A percentile compares a stretch with the other conserved stretches of the same genome.
phyloP scores from a whole-genome alignment of 2,797 vertebrate genomes.

The Bradypodion pumilum region DNA sequence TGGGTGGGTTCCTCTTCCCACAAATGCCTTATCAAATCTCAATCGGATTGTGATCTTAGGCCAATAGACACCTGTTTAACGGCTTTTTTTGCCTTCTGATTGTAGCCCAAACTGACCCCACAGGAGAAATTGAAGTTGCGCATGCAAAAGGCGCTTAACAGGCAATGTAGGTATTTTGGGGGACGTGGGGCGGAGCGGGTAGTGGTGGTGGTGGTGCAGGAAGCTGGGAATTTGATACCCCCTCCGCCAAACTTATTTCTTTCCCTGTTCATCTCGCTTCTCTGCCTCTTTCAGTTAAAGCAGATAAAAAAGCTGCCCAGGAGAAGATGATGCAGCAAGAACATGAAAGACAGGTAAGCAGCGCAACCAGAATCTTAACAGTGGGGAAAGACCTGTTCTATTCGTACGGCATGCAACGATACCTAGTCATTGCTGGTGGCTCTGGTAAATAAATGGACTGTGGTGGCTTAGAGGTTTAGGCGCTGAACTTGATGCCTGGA shows the following conservation, averaged over 20 bases:
- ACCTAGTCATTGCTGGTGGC: no score
- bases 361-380: fast-evolving
- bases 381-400: no score
- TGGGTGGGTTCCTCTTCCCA: neutral
- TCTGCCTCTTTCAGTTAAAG: slow-evolving; percentile 83
- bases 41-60: neutral
- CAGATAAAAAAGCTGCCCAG: slow-evolving; percentile 92
- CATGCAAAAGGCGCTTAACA: slow-evolving; percentile 96
- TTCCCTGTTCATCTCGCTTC: neutral
- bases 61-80: neutral
- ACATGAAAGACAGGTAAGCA: slow-evolving; percentile 86
- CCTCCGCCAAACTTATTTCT: fast-evolving
- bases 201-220: fast-evolving
- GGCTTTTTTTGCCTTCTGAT: slow-evolving; percentile 57
- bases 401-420: no score
- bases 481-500: no score
- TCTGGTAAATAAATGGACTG: no score
- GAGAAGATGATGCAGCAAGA: slow-evolving; percentile 94
- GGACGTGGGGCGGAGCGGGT: neutral
- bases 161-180: slow-evolving; percentile 83
- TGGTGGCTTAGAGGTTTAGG: no score
- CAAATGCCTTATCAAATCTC: neutral
- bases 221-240: fast-evolving
- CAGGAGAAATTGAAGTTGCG: slow-evolving; percentile 91
- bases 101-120: slow-evolving; percentile 92